phyloP scores from a whole-genome alignment of 2,888 invertebrate genomes.

The Alentia gelatinosa region DNA sequence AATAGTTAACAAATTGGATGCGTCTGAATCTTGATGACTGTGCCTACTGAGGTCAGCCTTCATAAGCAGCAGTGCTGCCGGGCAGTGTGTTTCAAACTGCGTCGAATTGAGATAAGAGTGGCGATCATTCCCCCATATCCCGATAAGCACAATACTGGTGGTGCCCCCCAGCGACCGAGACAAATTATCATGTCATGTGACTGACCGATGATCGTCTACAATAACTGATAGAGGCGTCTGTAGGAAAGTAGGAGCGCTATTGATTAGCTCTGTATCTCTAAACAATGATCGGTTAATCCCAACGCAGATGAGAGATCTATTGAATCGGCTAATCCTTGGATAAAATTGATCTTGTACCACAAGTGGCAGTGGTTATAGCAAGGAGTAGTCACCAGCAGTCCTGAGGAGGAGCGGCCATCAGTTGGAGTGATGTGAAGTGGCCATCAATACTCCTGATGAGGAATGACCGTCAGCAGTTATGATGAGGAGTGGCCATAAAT shows the following conservation, averaged over 20 bases:
- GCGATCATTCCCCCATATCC: neutral
- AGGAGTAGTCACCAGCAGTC: too few species aligned
- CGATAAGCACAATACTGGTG: neutral
- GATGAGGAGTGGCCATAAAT: too few species aligned
- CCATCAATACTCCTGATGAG: too few species aligned
- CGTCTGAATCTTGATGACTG: too few species aligned
- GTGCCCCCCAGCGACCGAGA: conserved; percentile 1
- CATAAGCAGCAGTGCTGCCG: too few species aligned
- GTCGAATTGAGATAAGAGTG: neutral
- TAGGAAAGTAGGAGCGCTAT: neutral
- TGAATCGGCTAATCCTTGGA: neutral
- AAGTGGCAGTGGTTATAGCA: too few species aligned
- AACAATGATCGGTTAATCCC: conserved; percentile 33
- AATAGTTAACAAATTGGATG: too few species aligned
- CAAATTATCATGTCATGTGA: conserved; percentile 47
- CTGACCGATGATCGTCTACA: conserved; percentile 21
- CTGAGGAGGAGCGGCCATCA: too few species aligned
- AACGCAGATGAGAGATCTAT: neutral
- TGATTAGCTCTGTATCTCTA: conserved; percentile 34
- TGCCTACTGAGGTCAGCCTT: too few species aligned
- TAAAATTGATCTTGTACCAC: too few species aligned
- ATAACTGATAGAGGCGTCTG: conserved; percentile 24
- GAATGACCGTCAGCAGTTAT: too few species aligned
- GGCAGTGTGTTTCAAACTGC: neutral
- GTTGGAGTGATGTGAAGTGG: too few species aligned